These are phyloP conservation scores for Embiotoca jacksoni DNA, from an alignment of 2,113 vertebrate genomes.

Conservation along the genomic window DNA sequence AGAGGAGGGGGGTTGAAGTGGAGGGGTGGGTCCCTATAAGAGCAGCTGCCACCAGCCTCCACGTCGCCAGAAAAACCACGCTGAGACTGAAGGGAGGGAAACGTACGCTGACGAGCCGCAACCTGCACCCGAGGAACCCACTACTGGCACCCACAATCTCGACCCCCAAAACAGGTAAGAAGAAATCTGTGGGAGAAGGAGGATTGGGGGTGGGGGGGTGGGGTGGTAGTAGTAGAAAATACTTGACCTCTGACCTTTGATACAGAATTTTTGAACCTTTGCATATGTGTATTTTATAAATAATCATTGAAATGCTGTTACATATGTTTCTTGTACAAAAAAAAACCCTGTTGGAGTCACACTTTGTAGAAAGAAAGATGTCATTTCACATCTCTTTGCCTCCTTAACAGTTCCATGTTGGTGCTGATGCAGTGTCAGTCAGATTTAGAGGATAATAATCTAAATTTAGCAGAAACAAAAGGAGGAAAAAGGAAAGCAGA, in stretches of 20 bases:
- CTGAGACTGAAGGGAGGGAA: conserved; percentile 69
- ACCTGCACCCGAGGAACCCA: conserved; percentile 50
- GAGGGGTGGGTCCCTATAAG: conserved; percentile 85
- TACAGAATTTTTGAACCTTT: conserved; percentile 1
- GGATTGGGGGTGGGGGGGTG: too few relatives aligned
- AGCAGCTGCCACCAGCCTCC: conserved; percentile 74
- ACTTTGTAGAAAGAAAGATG: too few relatives aligned
- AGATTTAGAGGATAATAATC: background rate
- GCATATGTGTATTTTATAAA: background rate
- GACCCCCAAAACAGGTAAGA: conserved; percentile 68
- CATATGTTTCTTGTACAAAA: too few relatives aligned
- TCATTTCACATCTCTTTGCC: background rate
- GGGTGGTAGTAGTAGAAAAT: background rate
- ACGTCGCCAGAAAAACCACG: conserved; percentile 72
- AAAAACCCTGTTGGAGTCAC: too few relatives aligned
- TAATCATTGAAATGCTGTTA: too few relatives aligned
- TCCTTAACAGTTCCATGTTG: background rate
- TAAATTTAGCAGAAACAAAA: background rate
- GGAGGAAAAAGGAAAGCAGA: background rate
- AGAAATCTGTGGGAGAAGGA: background rate
- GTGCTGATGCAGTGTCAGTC: background rate
- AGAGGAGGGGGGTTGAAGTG: conserved; percentile 67
- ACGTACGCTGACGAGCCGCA: conserved; percentile 52
- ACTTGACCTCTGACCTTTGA: conserved; percentile 67
- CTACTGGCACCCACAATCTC: conserved; percentile 26